phyloP scores from a whole-genome alignment of 1,140 invertebrate genomes.

The Bombus fervidus region DNA sequence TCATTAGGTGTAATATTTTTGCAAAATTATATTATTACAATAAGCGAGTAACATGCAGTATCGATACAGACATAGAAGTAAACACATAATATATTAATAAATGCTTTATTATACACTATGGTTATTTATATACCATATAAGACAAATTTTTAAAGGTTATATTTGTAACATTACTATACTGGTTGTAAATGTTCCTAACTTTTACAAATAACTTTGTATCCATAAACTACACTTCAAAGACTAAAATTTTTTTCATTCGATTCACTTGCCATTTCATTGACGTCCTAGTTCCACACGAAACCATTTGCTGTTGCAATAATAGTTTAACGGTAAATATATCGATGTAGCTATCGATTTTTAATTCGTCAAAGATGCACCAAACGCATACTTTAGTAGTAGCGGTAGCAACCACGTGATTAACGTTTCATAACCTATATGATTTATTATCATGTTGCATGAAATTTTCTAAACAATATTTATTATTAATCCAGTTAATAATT shows the following conservation, averaged over 20 bases:
- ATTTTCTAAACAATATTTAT: neutral
- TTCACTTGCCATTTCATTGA: neutral
- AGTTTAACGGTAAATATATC: neutral
- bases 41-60: neutral
- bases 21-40: too few species aligned
- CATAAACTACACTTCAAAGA: neutral
- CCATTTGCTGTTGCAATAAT: neutral
- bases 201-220: neutral
- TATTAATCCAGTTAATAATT: neutral
- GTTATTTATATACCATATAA: neutral
- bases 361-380: neutral
- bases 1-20: neutral
- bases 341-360: slow-evolving; percentile 18
- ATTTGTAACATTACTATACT: neutral
- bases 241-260: neutral
- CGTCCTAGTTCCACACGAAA: neutral
- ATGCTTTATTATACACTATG: neutral
- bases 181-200: neutral
- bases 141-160: neutral
- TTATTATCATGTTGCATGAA: neutral
- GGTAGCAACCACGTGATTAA: neutral
- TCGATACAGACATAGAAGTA: neutral
- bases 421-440: slow-evolving; percentile 4
- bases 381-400: neutral
- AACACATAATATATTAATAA: slow-evolving; percentile 4